These are phyloP conservation scores for Coracopsis vasa DNA, from an alignment of 2,113 vertebrate genomes.

Conservation along the genomic window DNA sequence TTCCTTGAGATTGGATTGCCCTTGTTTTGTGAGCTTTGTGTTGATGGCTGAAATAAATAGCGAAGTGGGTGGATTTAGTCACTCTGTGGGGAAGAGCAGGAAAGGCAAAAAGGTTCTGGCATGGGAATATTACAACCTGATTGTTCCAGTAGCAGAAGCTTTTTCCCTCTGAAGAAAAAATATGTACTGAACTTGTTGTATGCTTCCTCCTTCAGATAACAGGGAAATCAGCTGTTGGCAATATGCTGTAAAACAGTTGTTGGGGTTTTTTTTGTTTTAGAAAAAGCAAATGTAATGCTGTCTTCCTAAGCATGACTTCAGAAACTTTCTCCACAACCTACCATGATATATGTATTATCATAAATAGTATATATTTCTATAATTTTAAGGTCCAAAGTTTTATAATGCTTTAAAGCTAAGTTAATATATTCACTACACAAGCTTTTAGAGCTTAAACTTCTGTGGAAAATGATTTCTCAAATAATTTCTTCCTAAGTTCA, in stretches of 20 bases:
- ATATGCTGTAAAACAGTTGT: background rate
- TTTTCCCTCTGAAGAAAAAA: background rate
- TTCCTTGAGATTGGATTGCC: slow-evolving; percentile 23
- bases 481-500: background rate
- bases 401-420: background rate
- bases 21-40: slow-evolving; percentile 48
- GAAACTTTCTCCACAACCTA: background rate
- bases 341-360: background rate
- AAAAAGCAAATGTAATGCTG: background rate
- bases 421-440: background rate
- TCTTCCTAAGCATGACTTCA: background rate
- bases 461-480: background rate
- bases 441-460: background rate
- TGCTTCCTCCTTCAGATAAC: background rate
- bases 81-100: background rate
- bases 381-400: background rate
- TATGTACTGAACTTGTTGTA: background rate
- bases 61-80: slow-evolving; percentile 23
- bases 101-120: slow-evolving; percentile 31
- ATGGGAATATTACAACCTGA: slow-evolving; percentile 15
- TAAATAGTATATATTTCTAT: background rate
- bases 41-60: slow-evolving; percentile 42
- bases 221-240: background rate
- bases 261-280: background rate
- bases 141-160: slow-evolving; percentile 24